phyloP scores from a whole-genome alignment of 2,888 invertebrate genomes.

The Calameuta pallipes region DNA sequence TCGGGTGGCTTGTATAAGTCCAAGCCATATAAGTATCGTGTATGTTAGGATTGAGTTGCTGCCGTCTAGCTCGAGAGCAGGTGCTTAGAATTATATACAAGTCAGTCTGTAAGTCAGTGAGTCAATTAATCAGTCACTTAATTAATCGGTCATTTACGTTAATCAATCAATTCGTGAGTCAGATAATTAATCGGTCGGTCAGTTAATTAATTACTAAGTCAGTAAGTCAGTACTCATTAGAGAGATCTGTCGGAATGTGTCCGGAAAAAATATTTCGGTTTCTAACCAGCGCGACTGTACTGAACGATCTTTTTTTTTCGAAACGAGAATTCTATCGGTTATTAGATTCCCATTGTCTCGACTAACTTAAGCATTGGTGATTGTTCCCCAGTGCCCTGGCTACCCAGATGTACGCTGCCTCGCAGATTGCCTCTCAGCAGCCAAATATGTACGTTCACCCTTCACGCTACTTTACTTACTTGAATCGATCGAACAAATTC shows the following conservation, averaged over 20 bases:
- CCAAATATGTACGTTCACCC: conserved; percentile 88
- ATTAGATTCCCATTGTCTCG: conserved; percentile 54
- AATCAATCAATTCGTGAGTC: neutral
- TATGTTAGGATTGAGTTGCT: neutral
- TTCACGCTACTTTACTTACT: conserved; percentile 62
- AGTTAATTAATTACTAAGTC: neutral
- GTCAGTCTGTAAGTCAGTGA: neutral
- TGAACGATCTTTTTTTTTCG: neutral
- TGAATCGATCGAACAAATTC: conserved; percentile 42
- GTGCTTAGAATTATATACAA: neutral
- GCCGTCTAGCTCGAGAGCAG: neutral
- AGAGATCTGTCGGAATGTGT: neutral
- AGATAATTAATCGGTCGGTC: neutral
- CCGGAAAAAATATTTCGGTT: neutral
- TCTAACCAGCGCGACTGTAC: neutral
- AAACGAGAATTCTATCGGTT: neutral
- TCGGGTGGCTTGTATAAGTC: neutral
- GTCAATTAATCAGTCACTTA: neutral
- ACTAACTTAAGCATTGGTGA: conserved; percentile 67
- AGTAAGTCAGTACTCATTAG: neutral
- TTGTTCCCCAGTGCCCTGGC: conserved; percentile 92
- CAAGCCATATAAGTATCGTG: neutral
- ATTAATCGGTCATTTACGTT: neutral
- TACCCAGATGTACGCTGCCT: conserved; percentile 94
- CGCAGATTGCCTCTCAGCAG: conserved; percentile 92